Percentiles rank a stretch among this genome's conserved stretches.
phyloP scores from a whole-genome alignment of 1,140 invertebrate genomes.

The Vanessa atalanta region DNA sequence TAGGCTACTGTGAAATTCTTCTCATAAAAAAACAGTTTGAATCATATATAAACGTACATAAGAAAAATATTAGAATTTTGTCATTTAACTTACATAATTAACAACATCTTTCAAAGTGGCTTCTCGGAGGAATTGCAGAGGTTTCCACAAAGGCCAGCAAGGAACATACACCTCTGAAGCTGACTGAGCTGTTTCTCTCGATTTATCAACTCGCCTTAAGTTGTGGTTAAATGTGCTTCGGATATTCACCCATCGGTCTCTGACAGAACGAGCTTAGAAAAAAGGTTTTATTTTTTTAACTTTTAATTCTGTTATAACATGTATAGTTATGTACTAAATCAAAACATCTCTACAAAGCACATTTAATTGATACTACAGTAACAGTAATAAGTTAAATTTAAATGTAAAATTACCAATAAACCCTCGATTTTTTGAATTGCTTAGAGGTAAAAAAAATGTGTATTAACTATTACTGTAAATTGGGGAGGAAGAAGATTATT shows the following conservation, averaged over 20 bases:
- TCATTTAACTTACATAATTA: constrained; percentile 51
- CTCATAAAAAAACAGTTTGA: not conserved
- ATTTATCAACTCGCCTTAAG: constrained; percentile 62
- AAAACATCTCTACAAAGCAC: no score
- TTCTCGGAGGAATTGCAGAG: constrained; percentile 67
- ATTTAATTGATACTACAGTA: no score
- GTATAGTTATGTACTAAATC: no score
- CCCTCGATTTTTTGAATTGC: no score
- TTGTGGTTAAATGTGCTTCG: constrained; percentile 74
- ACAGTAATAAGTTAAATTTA: no score
- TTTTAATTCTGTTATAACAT: not conserved
- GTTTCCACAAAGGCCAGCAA: constrained; percentile 74
- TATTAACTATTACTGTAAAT: no score
- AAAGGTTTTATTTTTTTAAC: not conserved
- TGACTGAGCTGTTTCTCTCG: constrained; percentile 52
- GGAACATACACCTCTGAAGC: constrained; percentile 65
- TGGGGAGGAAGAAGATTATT: no score
- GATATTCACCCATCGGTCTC: constrained; percentile 76
- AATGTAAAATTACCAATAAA: no score
- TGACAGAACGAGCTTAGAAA: constrained; percentile 66
- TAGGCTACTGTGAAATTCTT: not conserved
- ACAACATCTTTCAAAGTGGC: constrained; percentile 49
- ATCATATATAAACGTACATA: no score
- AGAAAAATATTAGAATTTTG: not conserved
- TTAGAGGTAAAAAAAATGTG: no score